Evolutionary conservation across 2,797 vertebrate species (phyloP).

Genomic region (Lophius americanus): DNA sequence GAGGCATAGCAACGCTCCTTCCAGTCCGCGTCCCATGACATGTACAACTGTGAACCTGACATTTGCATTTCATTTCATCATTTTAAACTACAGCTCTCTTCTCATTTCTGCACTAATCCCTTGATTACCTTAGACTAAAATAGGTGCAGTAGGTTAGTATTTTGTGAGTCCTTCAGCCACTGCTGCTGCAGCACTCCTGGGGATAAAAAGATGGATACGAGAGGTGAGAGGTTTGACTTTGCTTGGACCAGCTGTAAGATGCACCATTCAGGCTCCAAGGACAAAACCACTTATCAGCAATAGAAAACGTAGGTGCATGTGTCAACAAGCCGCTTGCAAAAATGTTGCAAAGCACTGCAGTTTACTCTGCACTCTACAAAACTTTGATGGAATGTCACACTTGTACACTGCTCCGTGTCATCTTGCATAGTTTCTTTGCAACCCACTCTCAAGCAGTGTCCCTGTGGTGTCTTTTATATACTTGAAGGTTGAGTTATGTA

Average conservation of each 20-base stretch:
- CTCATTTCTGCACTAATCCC: conserved; percentile 20
- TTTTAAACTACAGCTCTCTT: conserved; percentile 24
- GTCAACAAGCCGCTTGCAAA: conserved; percentile 37
- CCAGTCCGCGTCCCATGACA: conserved; percentile 21
- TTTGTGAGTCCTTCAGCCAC: conserved; percentile 42
- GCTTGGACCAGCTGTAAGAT: conserved; percentile 51
- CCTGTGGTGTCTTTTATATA: conserved; percentile 11
- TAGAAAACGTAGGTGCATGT: conserved; percentile 32
- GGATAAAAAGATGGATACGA: conserved; percentile 39
- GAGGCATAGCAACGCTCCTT: conserved; percentile 42
- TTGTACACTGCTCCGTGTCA: conserved; percentile 2
- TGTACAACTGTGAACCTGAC: conserved; percentile 35
- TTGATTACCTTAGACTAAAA: conserved; percentile 35
- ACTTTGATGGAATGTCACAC: conserved; percentile 5
- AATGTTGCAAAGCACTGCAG: conserved; percentile 38
- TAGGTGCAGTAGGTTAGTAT: conserved; percentile 31
- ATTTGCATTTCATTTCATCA: conserved; percentile 73
- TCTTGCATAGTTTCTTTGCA: conserved; percentile 23
- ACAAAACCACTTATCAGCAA: conserved; percentile 62
- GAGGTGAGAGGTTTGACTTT: conserved; percentile 67
- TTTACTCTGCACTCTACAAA: conserved; percentile 25
- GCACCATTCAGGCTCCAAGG: conserved; percentile 52
- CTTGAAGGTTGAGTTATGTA: conserved; percentile 18
- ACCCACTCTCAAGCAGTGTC: conserved; percentile 3
- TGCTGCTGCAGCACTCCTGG: conserved; percentile 51